Conservation (phyloP, 2,113 vertebrate genomes). For the Zosterops pallidus region DNA sequence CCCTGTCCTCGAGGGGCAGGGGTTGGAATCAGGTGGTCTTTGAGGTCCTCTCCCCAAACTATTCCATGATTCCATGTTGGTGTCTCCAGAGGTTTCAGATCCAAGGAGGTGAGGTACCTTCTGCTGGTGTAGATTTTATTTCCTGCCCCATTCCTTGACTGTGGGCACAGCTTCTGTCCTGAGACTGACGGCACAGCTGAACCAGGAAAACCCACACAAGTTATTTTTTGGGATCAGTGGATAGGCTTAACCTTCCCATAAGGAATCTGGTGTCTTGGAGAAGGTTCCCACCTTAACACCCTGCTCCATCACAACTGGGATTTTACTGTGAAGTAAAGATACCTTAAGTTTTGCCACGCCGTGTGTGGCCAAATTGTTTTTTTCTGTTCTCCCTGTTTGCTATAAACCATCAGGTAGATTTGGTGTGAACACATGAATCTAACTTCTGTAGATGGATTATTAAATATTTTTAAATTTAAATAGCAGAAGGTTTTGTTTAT, state of each 20-base stretch:
- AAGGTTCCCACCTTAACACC: neutral
- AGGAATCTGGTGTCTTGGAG: neutral
- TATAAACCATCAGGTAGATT: neutral
- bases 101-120: neutral
- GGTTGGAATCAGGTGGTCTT: neutral
- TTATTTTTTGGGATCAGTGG: rapidly evolving
- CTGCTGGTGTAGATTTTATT: neutral
- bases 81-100: neutral
- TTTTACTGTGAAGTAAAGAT: neutral
- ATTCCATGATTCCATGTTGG: neutral
- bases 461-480: neutral
- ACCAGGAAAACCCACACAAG: neutral
- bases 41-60: neutral
- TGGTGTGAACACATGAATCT: neutral
- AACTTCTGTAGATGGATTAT: neutral
- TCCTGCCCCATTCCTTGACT: neutral
- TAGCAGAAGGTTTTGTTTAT: neutral
- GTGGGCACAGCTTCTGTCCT: neutral
- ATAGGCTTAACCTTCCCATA: neutral
- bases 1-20: neutral
- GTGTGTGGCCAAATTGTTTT: rapidly evolving
- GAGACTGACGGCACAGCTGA: neutral
- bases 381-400: neutral
- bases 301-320: neutral
- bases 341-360: rapidly evolving